Evolutionary conservation across 2,888 invertebrate genomes (phyloP).

Genomic region (Melinaea menophilus): DNA sequence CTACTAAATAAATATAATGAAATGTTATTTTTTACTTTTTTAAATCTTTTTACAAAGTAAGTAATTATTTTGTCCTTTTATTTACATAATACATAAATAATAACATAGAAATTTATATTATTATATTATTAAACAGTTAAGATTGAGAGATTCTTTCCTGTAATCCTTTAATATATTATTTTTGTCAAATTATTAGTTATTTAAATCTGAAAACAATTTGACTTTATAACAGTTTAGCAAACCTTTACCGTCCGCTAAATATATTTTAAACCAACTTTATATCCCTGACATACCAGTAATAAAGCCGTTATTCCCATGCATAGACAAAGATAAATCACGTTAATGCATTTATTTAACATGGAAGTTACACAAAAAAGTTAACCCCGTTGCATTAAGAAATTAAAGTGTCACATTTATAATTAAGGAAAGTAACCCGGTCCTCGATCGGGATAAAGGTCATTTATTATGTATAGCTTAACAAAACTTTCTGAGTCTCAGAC

Average conservation of each 20-base stretch:
- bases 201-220: too few species aligned
- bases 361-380: not conserved
- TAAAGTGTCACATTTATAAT: constrained; percentile 21
- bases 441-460: constrained; percentile 11
- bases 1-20: not conserved
- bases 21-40: not conserved
- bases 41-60: too few species aligned
- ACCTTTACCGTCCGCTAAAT: not conserved
- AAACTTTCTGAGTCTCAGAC: constrained; percentile 23
- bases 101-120: too few species aligned
- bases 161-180: too few species aligned
- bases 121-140: too few species aligned
- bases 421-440: constrained; percentile 15
- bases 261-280: not conserved
- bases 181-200: too few species aligned
- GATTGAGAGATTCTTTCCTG: too few species aligned
- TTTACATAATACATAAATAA: too few species aligned
- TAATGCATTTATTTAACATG: not conserved
- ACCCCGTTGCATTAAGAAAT: constrained; percentile 14
- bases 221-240: too few species aligned
- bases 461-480: constrained; percentile 15
- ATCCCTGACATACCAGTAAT: not conserved
- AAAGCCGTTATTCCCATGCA: not conserved
- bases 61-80: too few species aligned
- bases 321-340: constrained; percentile 3